phyloP scores from a whole-genome alignment of 2,113 vertebrate genomes.

The Sebastes schlegelii region DNA sequence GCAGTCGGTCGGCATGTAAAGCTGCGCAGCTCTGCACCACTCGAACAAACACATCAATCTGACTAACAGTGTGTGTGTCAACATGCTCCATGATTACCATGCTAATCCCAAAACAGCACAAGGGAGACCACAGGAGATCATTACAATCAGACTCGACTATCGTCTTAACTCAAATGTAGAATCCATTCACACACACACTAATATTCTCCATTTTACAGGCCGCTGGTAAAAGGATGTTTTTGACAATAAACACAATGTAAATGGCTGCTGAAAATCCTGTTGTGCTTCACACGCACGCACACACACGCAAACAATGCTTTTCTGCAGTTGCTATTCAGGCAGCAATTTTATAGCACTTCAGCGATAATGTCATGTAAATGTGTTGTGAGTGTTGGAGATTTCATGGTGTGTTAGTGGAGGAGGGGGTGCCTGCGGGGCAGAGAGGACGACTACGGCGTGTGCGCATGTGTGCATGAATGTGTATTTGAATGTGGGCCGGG shows the following conservation, averaged over 20 bases:
- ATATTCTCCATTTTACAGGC: constrained; percentile 17
- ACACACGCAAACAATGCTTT: constrained; percentile 13
- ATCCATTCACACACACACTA: constrained; percentile 2
- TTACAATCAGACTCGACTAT: constrained; percentile 30
- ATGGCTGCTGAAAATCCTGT: constrained; percentile 13
- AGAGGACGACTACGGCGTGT: neutral
- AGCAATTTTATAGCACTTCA: constrained; percentile 56
- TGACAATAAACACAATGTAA: constrained; percentile 26
- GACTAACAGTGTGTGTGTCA: constrained; percentile 68
- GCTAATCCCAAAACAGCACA: constrained; percentile 65
- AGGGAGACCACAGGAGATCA: constrained; percentile 56
- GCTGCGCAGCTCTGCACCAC: constrained; percentile 39
- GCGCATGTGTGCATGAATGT: neutral
- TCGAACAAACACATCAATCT: constrained; percentile 78
- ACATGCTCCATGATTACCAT: constrained; percentile 67
- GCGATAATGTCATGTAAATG: constrained; percentile 72
- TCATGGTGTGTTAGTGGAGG: constrained; percentile 59
- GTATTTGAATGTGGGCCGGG: neutral
- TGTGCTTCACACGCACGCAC: constrained; percentile 12
- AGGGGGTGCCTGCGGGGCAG: constrained; percentile 36
- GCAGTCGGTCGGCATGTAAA: constrained; percentile 64
- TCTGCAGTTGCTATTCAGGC: constrained; percentile 54
- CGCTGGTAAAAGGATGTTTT: constrained; percentile 28
- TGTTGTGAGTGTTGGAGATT: constrained; percentile 62
- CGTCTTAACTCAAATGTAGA: constrained; percentile 8